A percentile compares a stretch with the other conserved stretches of the same genome.
Evolutionary conservation across 2,888 invertebrate species (phyloP).

Genomic region (Macaria notata): DNA sequence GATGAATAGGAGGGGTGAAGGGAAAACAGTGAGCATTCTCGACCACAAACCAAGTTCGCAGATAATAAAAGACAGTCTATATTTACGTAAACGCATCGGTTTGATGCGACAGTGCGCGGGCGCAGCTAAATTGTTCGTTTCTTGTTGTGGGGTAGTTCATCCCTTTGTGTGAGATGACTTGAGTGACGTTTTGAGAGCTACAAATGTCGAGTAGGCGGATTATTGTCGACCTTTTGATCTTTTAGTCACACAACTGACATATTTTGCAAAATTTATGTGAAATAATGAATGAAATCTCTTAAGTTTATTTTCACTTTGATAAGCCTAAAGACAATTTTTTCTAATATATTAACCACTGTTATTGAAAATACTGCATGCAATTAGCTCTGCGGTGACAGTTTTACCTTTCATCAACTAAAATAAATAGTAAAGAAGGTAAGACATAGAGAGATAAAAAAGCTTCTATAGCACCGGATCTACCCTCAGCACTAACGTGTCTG

Average conservation of each 20-base stretch:
- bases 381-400: too few species aligned
- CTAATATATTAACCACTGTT: too few species aligned
- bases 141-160: constrained; percentile 54
- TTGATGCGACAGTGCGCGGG: constrained; percentile 71
- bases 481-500: neutral
- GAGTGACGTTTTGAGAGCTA: constrained; percentile 62
- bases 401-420: too few species aligned
- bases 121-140: constrained; percentile 54
- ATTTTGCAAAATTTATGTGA: neutral
- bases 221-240: constrained; percentile 33
- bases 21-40: constrained; percentile 39
- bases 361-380: too few species aligned
- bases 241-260: neutral
- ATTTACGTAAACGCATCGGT: constrained; percentile 79
- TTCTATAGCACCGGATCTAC: too few species aligned
- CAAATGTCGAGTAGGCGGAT: constrained; percentile 60
- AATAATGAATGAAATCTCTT: too few species aligned
- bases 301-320: too few species aligned
- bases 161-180: constrained; percentile 47
- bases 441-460: too few species aligned
- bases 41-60: constrained; percentile 71
- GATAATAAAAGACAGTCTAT: constrained; percentile 76
- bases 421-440: too few species aligned
- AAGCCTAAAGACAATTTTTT: too few species aligned
- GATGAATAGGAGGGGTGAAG: constrained; percentile 74